Evolutionary conservation across 2,113 vertebrate genomes (phyloP).

Genomic region (Tympanuchus pallidicinctus): DNA sequence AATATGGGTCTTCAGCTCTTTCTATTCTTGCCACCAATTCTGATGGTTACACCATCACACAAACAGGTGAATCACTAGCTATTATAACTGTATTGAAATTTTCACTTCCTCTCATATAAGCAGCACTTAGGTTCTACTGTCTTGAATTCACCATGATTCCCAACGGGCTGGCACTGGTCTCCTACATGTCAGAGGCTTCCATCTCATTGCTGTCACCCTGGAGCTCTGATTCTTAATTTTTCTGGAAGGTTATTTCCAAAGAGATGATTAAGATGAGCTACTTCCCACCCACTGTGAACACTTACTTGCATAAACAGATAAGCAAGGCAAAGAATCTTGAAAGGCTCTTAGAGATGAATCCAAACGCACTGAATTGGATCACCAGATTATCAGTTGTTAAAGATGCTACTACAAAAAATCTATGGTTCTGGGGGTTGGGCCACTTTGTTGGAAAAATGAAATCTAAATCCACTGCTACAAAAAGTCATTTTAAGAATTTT

Average conservation of each 20-base stretch:
- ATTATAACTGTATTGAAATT: not conserved
- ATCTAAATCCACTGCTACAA: not conserved
- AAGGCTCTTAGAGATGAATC: not conserved
- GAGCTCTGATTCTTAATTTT: not conserved
- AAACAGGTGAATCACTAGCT: not conserved
- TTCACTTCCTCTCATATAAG: not conserved
- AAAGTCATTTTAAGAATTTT: not conserved
- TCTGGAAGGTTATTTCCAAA: not conserved
- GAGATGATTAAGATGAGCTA: not conserved
- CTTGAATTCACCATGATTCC: not conserved
- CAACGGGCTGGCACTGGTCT: not conserved
- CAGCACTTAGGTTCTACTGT: not conserved
- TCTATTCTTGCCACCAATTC: not conserved
- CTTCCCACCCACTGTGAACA: not conserved
- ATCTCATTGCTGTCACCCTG: not conserved
- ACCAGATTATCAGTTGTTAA: not conserved
- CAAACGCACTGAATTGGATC: not conserved
- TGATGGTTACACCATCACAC: not conserved
- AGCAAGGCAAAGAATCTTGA: not conserved
- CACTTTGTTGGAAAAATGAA: conserved; percentile 3
- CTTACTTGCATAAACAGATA: not conserved
- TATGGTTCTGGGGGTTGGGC: not conserved
- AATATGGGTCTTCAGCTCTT: not conserved
- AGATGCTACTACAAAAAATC: not conserved
- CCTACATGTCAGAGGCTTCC: not conserved